Evolutionary conservation across 2,888 invertebrate species (phyloP).

Genomic region (Sphaerophoria taeniata): DNA sequence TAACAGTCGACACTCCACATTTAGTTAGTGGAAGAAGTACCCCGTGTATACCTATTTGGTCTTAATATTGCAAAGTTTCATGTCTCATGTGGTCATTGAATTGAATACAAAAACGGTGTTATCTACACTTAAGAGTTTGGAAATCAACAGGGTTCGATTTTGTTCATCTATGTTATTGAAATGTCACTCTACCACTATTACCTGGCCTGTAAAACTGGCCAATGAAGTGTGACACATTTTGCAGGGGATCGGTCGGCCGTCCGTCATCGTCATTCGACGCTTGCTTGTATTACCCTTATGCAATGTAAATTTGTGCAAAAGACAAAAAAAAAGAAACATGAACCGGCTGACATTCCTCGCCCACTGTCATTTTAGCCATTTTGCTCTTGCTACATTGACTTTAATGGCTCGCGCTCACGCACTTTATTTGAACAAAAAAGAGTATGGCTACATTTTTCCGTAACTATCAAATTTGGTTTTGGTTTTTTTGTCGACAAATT

Average conservation of each 20-base stretch:
- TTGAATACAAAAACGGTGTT: conserved; percentile 26
- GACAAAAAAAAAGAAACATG: conserved; percentile 4
- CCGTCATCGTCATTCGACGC: no score
- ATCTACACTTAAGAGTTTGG: conserved; percentile 15
- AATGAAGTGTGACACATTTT: conserved; percentile 61
- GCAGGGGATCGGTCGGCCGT: conserved; percentile 41
- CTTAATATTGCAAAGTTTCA: not conserved
- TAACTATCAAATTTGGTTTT: conserved; percentile 15
- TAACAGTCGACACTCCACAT: no score
- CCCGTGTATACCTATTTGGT: not conserved
- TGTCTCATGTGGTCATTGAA: conserved; percentile 38
- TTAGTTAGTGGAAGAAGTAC: conserved; percentile 19
- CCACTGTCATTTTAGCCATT: not conserved
- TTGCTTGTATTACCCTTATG: conserved; percentile 28
- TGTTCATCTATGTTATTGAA: conserved; percentile 46
- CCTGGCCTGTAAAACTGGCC: conserved; percentile 1
- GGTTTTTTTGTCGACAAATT: conserved; percentile 23
- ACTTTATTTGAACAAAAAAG: conserved; percentile 28
- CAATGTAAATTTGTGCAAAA: conserved; percentile 52
- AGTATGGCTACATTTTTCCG: conserved; percentile 29
- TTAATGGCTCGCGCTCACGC: conserved; percentile 43
- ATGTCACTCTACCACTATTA: conserved; percentile 36
- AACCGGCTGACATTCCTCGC: conserved; percentile 9
- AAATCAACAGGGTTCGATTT: conserved; percentile 28
- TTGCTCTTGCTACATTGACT: not conserved